Evolutionary conservation across 2,888 invertebrate species (phyloP).

Genomic region (Timema cristinae): DNA sequence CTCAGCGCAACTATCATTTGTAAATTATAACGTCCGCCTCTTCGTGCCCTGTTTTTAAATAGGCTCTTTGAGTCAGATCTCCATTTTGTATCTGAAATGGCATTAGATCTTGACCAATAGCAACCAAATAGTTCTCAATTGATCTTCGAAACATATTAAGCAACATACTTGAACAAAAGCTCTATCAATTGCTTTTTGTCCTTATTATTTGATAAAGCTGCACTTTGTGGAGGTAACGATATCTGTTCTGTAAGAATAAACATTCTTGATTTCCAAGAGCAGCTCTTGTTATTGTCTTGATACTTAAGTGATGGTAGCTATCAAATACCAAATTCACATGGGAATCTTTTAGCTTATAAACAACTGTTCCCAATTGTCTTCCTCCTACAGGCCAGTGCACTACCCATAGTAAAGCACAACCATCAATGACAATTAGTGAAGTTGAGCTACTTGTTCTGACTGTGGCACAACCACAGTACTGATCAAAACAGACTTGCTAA

Average conservation of each 20-base stretch:
- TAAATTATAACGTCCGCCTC: too few species aligned
- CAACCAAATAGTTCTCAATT: background rate
- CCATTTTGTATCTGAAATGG: background rate
- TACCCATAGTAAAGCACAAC: background rate
- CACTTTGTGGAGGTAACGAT: background rate
- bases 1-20: background rate
- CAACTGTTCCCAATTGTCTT: background rate
- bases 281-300: constrained; percentile 1
- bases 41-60: background rate
- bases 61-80: background rate
- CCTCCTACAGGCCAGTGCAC: background rate
- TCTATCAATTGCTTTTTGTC: background rate
- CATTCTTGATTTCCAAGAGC: too few species aligned
- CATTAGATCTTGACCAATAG: background rate
- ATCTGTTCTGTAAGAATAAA: background rate
- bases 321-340: constrained; percentile 3
- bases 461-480: background rate
- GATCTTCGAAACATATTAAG: background rate
- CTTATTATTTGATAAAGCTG: background rate
- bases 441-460: background rate
- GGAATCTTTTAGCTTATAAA: background rate
- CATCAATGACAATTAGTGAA: background rate
- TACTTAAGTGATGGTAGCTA: background rate
- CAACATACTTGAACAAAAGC: background rate
- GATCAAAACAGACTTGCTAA: background rate